A percentile compares a stretch with the other conserved stretches of the same genome.
Evolutionary conservation across 2,888 invertebrate genomes (phyloP).

Genomic region (Allygus modestus): DNA sequence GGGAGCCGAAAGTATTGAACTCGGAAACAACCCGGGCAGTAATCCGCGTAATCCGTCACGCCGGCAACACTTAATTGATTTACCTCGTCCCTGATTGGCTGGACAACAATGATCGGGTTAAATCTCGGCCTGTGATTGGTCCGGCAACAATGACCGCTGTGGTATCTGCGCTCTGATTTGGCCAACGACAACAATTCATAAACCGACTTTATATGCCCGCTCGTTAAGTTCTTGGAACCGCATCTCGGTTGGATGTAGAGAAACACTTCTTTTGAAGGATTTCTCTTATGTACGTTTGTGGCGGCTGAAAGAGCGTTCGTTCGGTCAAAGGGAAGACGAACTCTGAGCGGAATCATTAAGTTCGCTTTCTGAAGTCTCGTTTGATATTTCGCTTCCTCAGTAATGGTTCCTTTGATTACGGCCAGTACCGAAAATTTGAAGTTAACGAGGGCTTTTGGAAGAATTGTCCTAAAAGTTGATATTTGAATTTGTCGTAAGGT

Average conservation of each 20-base stretch:
- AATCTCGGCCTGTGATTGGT: neutral
- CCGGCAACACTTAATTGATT: conserved; percentile 32
- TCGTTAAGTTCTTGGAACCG: neutral
- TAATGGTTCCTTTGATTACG: neutral
- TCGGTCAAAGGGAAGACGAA: conserved; percentile 29
- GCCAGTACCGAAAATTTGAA: neutral
- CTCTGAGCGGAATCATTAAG: conserved; percentile 10
- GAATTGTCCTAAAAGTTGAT: too few species aligned
- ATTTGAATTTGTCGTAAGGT: too few species aligned
- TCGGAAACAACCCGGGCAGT: conserved; percentile 9
- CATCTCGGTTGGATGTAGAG: neutral
- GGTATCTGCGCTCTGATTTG: neutral
- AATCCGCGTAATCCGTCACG: conserved; percentile 46
- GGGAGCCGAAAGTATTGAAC: too few species aligned
- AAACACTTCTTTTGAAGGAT: conserved; percentile 23
- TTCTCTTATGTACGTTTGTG: neutral
- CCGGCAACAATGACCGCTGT: conserved; percentile 3
- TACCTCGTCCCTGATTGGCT: conserved; percentile 42
- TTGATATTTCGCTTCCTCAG: neutral
- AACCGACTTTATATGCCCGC: neutral
- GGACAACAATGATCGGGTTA: conserved; percentile 28
- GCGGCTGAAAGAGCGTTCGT: conserved; percentile 21
- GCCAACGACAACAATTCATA: neutral
- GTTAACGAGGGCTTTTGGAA: too few species aligned
- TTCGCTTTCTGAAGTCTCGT: conserved; percentile 16